Conservation (phyloP, 2,113 vertebrate genomes). For the Chloroceryle aenea region DNA sequence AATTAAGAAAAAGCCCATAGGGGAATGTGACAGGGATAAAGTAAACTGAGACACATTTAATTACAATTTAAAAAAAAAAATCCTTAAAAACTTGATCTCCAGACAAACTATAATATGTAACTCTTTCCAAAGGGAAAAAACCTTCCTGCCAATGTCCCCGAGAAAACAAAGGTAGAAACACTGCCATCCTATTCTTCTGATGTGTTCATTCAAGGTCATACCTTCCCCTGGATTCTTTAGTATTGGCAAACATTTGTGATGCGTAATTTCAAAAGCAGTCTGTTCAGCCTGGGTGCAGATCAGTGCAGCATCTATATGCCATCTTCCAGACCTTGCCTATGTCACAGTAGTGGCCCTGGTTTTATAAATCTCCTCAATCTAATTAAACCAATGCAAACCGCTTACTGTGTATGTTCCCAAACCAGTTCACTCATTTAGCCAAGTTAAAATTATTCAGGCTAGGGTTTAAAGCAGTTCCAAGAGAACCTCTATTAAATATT, state of each 20-base stretch:
- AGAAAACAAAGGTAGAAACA: conserved; percentile 36
- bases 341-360: conserved; percentile 11
- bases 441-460: conserved; percentile 40
- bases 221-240: conserved; percentile 18
- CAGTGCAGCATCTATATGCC: neutral
- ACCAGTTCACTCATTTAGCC: conserved; percentile 34
- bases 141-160: neutral
- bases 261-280: neutral
- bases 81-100: neutral
- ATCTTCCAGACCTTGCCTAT: conserved; percentile 30
- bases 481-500: conserved; percentile 19
- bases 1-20: neutral
- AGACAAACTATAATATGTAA: neutral
- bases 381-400: conserved; percentile 59
- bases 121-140: conserved; percentile 9
- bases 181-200: conserved; percentile 37
- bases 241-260: conserved; percentile 36
- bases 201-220: conserved; percentile 52
- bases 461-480: conserved; percentile 32
- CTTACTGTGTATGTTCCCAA: conserved; percentile 23
- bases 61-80: neutral
- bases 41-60: neutral
- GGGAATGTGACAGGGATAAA: neutral
- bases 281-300: neutral
- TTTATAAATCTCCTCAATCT: conserved; percentile 54